Conservation (phyloP, 2,113 vertebrate species). For the Rhodinocichla rosea region DNA sequence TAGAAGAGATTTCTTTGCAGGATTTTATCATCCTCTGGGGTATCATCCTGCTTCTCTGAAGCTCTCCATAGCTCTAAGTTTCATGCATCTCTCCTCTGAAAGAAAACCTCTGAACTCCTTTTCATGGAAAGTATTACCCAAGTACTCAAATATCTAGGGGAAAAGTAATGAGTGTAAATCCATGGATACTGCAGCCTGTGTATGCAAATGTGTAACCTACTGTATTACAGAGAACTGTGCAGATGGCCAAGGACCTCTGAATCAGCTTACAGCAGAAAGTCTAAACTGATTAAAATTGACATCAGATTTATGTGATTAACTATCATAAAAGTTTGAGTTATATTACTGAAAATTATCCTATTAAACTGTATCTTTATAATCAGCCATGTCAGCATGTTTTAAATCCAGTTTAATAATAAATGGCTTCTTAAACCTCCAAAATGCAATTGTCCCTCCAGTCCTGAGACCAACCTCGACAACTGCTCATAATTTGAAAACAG, state of each 20-base stretch:
- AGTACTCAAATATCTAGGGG: not conserved
- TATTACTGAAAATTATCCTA: not conserved
- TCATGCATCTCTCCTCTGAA: not conserved
- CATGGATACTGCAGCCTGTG: not conserved
- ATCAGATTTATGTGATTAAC: not conserved
- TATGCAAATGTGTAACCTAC: not conserved
- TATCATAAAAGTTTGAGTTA: not conserved
- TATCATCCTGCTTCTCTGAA: not conserved
- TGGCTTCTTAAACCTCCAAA: not conserved
- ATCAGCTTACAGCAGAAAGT: not conserved
- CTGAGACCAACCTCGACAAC: not conserved
- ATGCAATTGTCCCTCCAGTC: not conserved
- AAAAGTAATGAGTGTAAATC: not conserved
- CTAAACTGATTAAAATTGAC: constrained; percentile 16
- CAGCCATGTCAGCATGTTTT: not conserved
- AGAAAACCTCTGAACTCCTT: not conserved
- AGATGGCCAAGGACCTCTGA: not conserved
- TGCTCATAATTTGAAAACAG: not conserved
- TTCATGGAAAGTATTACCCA: not conserved
- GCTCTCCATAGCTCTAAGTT: not conserved
- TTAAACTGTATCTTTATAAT: not conserved
- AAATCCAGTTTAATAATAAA: not conserved
- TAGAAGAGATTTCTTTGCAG: not conserved
- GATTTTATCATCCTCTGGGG: not conserved
- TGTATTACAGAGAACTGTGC: not conserved